A percentile compares a stretch with the other conserved stretches of the same genome.
phyloP scores from a whole-genome alignment of 2,113 vertebrate species.

The Chelonoidis abingdonii region DNA sequence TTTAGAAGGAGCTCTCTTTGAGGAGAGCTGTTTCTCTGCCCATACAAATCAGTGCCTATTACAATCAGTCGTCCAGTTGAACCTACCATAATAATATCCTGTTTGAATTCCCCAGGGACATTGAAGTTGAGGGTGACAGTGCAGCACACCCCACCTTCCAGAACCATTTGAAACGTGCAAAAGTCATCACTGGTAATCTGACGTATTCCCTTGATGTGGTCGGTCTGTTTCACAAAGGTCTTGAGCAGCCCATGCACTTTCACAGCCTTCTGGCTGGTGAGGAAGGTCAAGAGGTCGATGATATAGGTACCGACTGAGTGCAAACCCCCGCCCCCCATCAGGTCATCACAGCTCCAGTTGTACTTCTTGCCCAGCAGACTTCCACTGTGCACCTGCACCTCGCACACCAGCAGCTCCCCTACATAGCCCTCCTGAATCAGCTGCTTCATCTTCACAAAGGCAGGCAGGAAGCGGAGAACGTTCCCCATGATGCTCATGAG shows the following conservation, averaged over 20 bases:
- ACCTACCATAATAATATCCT: conserved; percentile 94
- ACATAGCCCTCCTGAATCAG: conserved; percentile 95
- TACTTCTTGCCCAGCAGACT: conserved; percentile 98
- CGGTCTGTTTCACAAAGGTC: conserved; percentile 98
- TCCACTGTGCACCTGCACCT: conserved; percentile 96
- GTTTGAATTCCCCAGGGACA: conserved; percentile 94
- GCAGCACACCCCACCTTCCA: conserved; percentile 95
- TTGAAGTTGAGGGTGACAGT: conserved; percentile 98
- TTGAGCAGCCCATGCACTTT: conserved; percentile 97
- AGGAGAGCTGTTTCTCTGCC: conserved; percentile 89
- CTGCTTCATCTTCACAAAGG: conserved; percentile 97
- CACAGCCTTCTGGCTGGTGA: conserved; percentile 91
- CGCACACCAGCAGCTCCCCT: conserved; percentile 95
- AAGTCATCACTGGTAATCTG: conserved; percentile 99
- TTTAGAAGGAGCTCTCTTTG: conserved; percentile 91
- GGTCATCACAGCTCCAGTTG: conserved; percentile 98
- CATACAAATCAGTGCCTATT: conserved; percentile 91
- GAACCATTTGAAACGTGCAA: conserved; percentile 98
- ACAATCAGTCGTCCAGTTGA: conserved; percentile 88
- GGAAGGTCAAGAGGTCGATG: conserved; percentile 96
- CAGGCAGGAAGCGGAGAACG: conserved; percentile 94
- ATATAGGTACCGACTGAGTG: conserved; percentile 99
- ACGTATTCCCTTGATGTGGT: conserved; percentile 96
- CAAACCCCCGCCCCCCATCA: conserved; percentile 97
- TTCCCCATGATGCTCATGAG: conserved; percentile 99